Conservation (phyloP, 2,113 vertebrate genomes). For the Tupaia tana region DNA sequence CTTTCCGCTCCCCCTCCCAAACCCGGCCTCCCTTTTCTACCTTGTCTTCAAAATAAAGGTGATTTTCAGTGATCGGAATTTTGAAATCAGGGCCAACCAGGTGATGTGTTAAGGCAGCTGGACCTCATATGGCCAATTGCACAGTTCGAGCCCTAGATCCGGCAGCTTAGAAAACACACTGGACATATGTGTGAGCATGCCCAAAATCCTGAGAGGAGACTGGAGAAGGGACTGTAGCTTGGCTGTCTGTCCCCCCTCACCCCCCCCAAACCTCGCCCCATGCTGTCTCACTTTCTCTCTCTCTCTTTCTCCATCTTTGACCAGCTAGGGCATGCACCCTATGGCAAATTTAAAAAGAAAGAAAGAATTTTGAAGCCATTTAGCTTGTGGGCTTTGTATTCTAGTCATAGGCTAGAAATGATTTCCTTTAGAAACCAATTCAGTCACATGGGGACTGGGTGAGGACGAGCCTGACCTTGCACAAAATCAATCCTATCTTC, state of each 20-base stretch:
- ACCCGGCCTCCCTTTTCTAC: not conserved
- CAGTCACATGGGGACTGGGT: not conserved
- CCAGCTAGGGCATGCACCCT: too few species aligned
- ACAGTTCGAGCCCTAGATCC: too few species aligned
- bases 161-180: too few species aligned
- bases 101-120: too few species aligned
- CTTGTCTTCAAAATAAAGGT: not conserved
- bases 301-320: too few species aligned
- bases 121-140: too few species aligned
- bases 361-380: not conserved
- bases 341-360: not conserved
- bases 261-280: too few species aligned
- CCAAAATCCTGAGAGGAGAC: too few species aligned
- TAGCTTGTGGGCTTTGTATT: not conserved
- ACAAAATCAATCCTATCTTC: not conserved
- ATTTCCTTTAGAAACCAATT: conserved; percentile 9
- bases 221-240: too few species aligned
- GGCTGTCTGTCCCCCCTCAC: too few species aligned
- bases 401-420: not conserved
- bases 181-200: too few species aligned
- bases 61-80: not conserved
- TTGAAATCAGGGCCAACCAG: not conserved
- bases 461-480: not conserved
- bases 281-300: too few species aligned
- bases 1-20: not conserved